Conservation (phyloP, 2,888 invertebrate species). For the Danaus chrysippus region DNA sequence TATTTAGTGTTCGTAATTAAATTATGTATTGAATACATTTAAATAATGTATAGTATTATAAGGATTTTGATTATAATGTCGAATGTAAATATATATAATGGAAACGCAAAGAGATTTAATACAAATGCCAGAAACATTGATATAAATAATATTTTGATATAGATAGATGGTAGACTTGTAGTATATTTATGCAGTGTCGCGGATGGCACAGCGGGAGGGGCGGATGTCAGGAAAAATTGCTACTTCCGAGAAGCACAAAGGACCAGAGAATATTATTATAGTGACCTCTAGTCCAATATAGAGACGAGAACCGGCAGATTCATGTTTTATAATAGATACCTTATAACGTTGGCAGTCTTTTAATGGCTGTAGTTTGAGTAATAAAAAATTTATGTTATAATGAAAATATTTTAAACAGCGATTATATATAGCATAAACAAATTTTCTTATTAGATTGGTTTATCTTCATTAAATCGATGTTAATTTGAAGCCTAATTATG, state of each 20-base stretch:
- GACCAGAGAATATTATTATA: constrained; percentile 27
- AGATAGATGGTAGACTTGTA: constrained; percentile 10
- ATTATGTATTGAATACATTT: background rate
- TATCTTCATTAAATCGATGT: constrained; percentile 29
- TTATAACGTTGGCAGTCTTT: constrained; percentile 6
- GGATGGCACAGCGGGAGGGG: constrained; percentile 33
- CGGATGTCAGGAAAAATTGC: constrained; percentile 42
- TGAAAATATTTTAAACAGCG: background rate
- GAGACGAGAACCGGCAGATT: background rate
- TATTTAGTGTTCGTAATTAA: constrained; percentile 6
- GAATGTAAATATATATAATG: background rate
- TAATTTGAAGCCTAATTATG: constrained; percentile 32
- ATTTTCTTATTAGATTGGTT: constrained; percentile 11
- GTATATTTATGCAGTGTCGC: constrained; percentile 50
- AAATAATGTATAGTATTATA: background rate
- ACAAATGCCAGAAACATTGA: background rate
- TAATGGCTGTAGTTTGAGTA: background rate
- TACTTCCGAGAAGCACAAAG: constrained; percentile 32
- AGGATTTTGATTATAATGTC: too few species aligned
- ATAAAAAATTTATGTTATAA: background rate
- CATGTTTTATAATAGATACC: constrained; percentile 8
- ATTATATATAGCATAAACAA: background rate
- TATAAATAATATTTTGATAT: constrained; percentile 3
- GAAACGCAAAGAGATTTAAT: background rate
- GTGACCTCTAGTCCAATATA: constrained; percentile 20